Conservation (phyloP, 2,797 vertebrate species). For the Sebastiscus tertius region DNA sequence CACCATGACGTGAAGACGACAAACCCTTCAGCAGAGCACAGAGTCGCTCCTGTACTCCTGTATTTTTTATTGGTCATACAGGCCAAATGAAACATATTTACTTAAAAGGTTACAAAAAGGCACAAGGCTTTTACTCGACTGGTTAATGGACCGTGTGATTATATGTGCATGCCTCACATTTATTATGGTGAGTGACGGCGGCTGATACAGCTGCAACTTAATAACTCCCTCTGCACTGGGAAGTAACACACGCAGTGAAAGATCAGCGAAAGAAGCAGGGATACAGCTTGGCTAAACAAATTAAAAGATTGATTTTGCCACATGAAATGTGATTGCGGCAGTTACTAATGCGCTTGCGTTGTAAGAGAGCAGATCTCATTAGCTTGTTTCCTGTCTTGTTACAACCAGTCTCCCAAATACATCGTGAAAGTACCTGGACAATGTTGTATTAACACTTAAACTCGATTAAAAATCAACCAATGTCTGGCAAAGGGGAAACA, state of each 20-base stretch:
- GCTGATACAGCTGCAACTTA: constrained; percentile 7
- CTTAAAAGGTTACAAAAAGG: background rate
- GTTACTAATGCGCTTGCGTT: background rate
- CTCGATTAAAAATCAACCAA: background rate
- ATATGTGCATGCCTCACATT: constrained; percentile 1
- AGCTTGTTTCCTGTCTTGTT: constrained; percentile 24
- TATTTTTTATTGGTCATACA: background rate
- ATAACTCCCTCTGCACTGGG: background rate
- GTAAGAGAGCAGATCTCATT: constrained; percentile 38
- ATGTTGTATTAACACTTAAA: constrained; percentile 30
- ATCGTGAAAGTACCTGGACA: constrained; percentile 45
- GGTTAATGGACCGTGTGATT: constrained; percentile 9
- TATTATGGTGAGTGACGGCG: constrained; percentile 6
- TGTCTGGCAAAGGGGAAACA: background rate
- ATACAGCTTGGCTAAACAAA: constrained; percentile 17
- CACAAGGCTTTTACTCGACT: background rate
- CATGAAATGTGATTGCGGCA: constrained; percentile 30
- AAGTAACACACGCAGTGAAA: constrained; percentile 3
- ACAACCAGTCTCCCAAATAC: constrained; percentile 31
- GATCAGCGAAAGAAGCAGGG: background rate
- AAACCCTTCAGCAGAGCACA: background rate
- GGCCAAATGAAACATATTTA: background rate
- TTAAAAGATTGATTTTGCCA: constrained; percentile 17
- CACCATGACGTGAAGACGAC: background rate
- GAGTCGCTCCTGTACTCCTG: background rate